These are phyloP conservation scores for Cryptomyrus ogoouensis DNA, from an alignment of 2,113 vertebrate species.

Conservation along the genomic window DNA sequence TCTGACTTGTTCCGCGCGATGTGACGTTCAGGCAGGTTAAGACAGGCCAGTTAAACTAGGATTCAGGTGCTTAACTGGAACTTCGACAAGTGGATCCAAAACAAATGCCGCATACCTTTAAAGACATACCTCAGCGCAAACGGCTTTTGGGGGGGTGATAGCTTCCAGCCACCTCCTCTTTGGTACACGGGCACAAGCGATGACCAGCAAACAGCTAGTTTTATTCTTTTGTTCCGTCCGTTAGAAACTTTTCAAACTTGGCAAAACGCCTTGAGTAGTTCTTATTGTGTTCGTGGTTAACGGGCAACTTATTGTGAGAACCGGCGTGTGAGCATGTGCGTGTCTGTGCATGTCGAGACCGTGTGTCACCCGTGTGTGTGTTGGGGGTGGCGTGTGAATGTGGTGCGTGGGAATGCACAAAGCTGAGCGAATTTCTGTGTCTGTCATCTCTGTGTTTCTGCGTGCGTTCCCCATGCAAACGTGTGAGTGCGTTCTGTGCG, in stretches of 20 bases:
- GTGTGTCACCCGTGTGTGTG: not conserved
- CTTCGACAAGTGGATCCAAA: conserved; percentile 13
- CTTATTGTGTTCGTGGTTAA: not conserved
- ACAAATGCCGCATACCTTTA: not conserved
- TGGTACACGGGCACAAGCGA: not conserved
- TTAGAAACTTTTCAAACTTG: not conserved
- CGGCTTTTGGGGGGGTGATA: not conserved
- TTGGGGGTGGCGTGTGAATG: not conserved
- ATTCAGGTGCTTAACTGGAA: conserved; percentile 16
- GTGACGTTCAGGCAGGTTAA: conserved; percentile 30
- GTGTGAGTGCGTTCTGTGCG: not conserved
- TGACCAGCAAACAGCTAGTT: not conserved
- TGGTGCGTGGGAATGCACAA: not conserved
- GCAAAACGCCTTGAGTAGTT: not conserved
- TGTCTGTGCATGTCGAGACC: conserved; percentile 22
- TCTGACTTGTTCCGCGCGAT: conserved; percentile 22
- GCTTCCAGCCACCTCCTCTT: not conserved
- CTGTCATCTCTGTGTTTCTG: not conserved
- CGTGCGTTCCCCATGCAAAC: not conserved
- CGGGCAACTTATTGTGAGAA: not conserved
- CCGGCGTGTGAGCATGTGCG: not conserved
- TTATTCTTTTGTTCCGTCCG: conserved; percentile 1
- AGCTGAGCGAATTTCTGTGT: not conserved
- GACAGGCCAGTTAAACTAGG: conserved; percentile 14
- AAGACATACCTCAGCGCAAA: not conserved